Evolutionary conservation across 2,113 vertebrate genomes (phyloP), one percentile per base, ranked within the genome.

Genomic region (Neopipo cinnamomea): DNA sequence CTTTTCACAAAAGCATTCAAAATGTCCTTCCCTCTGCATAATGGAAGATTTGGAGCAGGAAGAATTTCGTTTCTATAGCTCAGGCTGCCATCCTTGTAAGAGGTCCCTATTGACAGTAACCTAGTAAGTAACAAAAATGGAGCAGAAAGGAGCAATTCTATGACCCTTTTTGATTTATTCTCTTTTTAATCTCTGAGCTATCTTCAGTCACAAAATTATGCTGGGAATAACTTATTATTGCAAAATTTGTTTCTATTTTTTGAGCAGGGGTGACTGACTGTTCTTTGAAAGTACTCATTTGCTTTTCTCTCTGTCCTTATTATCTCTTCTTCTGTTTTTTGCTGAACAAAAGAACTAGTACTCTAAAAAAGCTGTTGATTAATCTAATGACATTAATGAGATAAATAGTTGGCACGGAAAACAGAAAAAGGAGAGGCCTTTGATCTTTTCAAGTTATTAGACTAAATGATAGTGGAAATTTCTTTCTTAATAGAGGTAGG

Each of bases 391-490:
- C 11, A 79, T 95, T 97, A 58, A 87, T 28, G 78, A 94, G 39
- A 88, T 63, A 77, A 93, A 91, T 31, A 95, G 33, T 55, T 85
- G 28, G 75, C 58, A 78, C 58, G 27, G 39, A 44, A 68, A 53
- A 71, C 23, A 85, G 93, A 75, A 77, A 71, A 46, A 87, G 61
- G 23, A 75, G 77, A 77, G 58, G 76, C 18, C 85, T 96, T 97
- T 77, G 28, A 73, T 94, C 79, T 97, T 95, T 92, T 96, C 94
- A 96, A 94, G 42, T 91, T 90, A 88, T 82, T 87, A 84, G 65
- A 61, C 56, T 62, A 81, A 93, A 91, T 53, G 44, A 59, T 79
- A 90, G 41, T 50, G 53, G 35, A 96, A 94, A 76, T 93, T 92
- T 96, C 87, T 73, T 93, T 59, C 77, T 88, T 95, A 84, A 37